phyloP scores from a whole-genome alignment of 2,888 invertebrate species.

The Seira musarum region DNA sequence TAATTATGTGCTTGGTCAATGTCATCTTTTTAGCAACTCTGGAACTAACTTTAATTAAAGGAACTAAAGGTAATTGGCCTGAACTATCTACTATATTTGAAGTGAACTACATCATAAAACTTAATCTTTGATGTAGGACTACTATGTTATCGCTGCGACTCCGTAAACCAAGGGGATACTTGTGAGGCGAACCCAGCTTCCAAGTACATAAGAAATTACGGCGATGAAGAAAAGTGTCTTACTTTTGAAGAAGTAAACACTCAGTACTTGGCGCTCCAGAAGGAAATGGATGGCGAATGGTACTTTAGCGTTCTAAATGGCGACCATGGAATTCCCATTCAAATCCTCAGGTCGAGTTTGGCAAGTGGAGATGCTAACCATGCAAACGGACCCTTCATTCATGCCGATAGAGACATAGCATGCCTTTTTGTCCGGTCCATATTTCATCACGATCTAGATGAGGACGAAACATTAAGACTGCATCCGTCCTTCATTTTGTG shows the following conservation, averaged over 20 bases:
- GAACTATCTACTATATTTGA: too few species aligned
- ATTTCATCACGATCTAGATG: slow-evolving; percentile 20
- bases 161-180: background rate
- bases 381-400: background rate
- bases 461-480: background rate
- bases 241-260: slow-evolving; percentile 22
- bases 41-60: background rate
- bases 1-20: too few species aligned
- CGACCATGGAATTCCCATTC: slow-evolving; percentile 10
- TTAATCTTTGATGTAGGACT: too few species aligned
- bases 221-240: slow-evolving; percentile 20
- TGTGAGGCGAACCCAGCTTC: background rate
- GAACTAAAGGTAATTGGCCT: background rate
- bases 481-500: background rate
- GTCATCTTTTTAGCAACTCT: background rate
- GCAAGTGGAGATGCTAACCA: background rate
- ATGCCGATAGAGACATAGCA: background rate
- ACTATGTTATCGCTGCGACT: slow-evolving; percentile 23
- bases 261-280: slow-evolving; percentile 19
- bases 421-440: slow-evolving; percentile 5
- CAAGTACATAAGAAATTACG: slow-evolving; percentile 3
- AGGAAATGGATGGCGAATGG: slow-evolving; percentile 7
- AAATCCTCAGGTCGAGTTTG: background rate
- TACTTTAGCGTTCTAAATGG: slow-evolving; percentile 19
- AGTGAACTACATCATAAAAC: too few species aligned